phyloP scores from a whole-genome alignment of 2,113 vertebrate genomes.

The Aramus guarauna region DNA sequence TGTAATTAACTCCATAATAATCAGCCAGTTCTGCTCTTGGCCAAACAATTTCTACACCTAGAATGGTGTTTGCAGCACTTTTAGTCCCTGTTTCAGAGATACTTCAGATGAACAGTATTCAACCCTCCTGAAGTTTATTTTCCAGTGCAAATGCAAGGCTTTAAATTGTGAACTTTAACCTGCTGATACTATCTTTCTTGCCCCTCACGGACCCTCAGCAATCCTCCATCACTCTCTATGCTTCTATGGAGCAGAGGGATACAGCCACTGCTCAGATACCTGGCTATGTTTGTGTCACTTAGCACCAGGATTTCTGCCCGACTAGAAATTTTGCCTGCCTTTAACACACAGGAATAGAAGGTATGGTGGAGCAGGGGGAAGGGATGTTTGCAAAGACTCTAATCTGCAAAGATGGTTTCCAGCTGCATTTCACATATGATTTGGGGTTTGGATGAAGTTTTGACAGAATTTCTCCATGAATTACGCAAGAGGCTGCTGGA shows the following conservation, averaged over 20 bases:
- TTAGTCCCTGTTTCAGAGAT: background rate
- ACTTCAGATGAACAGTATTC: background rate
- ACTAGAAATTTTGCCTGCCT: background rate
- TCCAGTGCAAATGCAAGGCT: background rate
- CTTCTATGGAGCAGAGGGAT: background rate
- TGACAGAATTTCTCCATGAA: conserved; percentile 55
- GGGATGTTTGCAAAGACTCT: conserved; percentile 19
- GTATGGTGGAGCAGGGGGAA: conserved; percentile 7
- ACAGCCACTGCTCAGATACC: background rate
- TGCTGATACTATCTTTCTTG: background rate
- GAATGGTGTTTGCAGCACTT: background rate
- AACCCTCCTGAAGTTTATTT: background rate
- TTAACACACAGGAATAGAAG: conserved; percentile 6
- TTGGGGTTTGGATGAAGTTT: conserved; percentile 45
- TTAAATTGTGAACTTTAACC: background rate
- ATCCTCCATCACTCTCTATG: background rate
- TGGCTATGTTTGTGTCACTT: background rate
- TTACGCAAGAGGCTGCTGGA: conserved; percentile 57
- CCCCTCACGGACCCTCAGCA: background rate
- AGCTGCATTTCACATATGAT: conserved; percentile 49
- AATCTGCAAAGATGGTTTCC: conserved; percentile 30
- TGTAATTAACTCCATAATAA: background rate
- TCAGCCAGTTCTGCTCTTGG: background rate
- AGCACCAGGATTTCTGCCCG: background rate
- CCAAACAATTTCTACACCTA: background rate